Conservation (phyloP, 2,888 invertebrate genomes). For the Drosophila mimetica region DNA sequence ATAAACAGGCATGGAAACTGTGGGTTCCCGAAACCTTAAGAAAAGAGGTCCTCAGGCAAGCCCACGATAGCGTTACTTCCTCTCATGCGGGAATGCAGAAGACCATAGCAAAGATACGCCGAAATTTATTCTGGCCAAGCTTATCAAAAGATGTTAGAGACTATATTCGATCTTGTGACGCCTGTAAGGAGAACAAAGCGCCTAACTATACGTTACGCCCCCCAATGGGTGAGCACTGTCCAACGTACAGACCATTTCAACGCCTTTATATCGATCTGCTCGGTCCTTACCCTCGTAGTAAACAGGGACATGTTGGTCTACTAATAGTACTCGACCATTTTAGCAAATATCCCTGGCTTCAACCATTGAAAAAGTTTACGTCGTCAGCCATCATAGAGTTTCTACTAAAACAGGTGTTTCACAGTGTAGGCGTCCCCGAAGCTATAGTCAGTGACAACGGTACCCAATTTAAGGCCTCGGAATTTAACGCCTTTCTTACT, state of each 20-base stretch:
- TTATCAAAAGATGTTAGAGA: neutral
- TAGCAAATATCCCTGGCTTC: neutral
- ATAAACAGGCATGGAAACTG: neutral
- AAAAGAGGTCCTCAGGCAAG: neutral
- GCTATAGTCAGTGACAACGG: neutral
- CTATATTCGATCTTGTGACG: neutral
- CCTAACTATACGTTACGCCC: neutral
- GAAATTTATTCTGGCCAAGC: neutral
- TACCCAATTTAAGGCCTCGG: neutral
- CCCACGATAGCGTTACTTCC: neutral
- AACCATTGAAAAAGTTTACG: neutral
- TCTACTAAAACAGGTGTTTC: neutral
- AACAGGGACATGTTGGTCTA: neutral
- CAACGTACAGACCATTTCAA: neutral
- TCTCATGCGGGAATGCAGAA: neutral
- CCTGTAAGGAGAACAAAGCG: neutral
- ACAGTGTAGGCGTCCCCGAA: neutral
- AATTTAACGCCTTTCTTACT: neutral
- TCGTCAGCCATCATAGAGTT: neutral
- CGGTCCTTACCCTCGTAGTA: neutral
- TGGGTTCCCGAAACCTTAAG: neutral
- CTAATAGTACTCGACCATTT: neutral
- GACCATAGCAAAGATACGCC: neutral
- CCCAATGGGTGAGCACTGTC: too few species aligned
- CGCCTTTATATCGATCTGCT: neutral